Evolutionary conservation across 2,113 vertebrate genomes (phyloP), one percentile per base, ranked within the genome.

Genomic region (Paratilapia polleni): DNA sequence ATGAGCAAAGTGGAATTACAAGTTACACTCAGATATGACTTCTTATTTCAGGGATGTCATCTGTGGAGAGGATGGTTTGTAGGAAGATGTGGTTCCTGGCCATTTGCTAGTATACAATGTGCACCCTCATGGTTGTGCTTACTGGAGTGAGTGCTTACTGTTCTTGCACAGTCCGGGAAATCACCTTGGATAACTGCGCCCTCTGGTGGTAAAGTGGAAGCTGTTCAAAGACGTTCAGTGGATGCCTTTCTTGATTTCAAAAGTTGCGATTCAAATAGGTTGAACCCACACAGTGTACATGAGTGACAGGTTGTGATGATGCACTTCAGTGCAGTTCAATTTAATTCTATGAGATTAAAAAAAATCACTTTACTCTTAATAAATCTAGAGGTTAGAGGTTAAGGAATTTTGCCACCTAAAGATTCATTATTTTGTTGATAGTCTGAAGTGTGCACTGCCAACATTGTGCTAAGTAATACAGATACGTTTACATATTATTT

Each of bases 161-260:
- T n/a, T 56, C 20, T 22, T 11, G 20, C 9, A 4, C n/a, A 60
- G 2, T 31, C 24, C 5, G 52, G 31, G 20, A 57, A 36, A 56
- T n/a, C 73, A 20, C 49, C 15, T n/a, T 57, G n/a, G 47, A n/a
- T 31, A 15, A 38, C 95, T 47, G 93, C 89, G 57, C 85, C 95
- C 8, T 47, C 91, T 81, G 92, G 95, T 87, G 96, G 96, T 12
- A 87, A 94, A n/a, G 20, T 90, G 1, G 94, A 96, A 80, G 86
- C n/a, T n/a, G n/a, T n/a, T n/a, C n/a, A n/a, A n/a, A n/a, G n/a
- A 90, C 52, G 84, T 96, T 54, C 97, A 96, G 60, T 17, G 2
- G 96, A 97, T 5, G 8, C 61, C 75, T 43, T 28, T 31, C 47
- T 34, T 6, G 34, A 11, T 52, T 73, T 73, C 20, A 52, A 8